Percentiles rank a stretch among this genome's conserved stretches.
Evolutionary conservation across 1,140 invertebrate species (phyloP).

Genomic region (Calephelis virginiensis): DNA sequence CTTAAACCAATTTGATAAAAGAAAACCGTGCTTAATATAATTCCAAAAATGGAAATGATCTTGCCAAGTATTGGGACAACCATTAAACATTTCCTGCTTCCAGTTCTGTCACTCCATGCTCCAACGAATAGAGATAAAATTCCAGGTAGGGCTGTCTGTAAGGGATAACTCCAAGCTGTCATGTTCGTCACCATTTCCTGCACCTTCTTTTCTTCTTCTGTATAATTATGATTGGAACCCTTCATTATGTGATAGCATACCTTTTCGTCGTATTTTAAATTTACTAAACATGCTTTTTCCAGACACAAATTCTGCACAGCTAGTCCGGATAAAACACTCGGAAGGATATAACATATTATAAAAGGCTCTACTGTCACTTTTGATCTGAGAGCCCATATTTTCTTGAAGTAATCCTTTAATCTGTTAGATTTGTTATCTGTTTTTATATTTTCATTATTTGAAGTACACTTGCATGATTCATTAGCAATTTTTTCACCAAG

Average conservation of each 20-base stretch:
- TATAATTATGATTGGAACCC: conserved; percentile 70
- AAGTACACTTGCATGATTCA: conserved; percentile 60
- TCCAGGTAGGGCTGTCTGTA: conserved; percentile 79
- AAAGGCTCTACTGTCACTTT: conserved; percentile 80
- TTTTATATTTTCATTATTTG: conserved; percentile 52
- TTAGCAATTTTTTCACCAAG: conserved; percentile 64
- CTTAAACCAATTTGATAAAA: conserved; percentile 78
- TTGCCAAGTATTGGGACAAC: conserved; percentile 80
- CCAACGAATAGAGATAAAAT: conserved; percentile 80
- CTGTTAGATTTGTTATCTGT: conserved; percentile 50
- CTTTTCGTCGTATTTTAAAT: conserved; percentile 75
- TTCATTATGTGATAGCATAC: conserved; percentile 78
- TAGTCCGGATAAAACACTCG: conserved; percentile 77
- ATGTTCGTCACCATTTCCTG: conserved; percentile 79
- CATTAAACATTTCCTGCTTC: conserved; percentile 81
- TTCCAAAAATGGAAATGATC: conserved; percentile 67
- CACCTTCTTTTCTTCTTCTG: conserved; percentile 72
- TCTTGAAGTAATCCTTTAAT: conserved; percentile 62
- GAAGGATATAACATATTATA: conserved; percentile 78
- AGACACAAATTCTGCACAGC: conserved; percentile 81
- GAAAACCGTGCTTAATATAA: conserved; percentile 78
- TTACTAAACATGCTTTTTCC: conserved; percentile 82
- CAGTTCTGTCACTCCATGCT: conserved; percentile 81
- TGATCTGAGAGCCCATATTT: conserved; percentile 60
- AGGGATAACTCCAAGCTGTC: conserved; percentile 79